Base-by-base conservation (phyloP, 37 sponge, comb jelly and placozoan species). In the Lycopodina hypogea region DNA sequence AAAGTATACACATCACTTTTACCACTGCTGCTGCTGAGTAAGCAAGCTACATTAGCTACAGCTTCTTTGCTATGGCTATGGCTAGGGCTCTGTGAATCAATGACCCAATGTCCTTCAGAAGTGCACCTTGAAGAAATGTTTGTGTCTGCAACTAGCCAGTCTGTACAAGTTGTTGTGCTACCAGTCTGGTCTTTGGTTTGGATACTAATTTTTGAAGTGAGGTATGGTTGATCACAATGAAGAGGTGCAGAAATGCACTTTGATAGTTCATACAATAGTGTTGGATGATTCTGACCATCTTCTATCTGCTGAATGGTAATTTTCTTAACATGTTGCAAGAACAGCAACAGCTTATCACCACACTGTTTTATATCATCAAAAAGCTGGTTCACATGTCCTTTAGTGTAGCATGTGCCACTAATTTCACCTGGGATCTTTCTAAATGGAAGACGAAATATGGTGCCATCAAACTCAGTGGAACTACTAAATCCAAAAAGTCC, bases 381-480 rank as follows among this genome's bases (percentile, higher is more conserved):
- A 8, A 84, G 56, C 61, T 80, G 56, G 0, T 42, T 48, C 1
- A 92, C 39, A 0, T 71, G 30, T 14, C 8, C 19, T 42, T 73
- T 36, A 28, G 61, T 61, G 35, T 83, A 81, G 18, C 67, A 34
- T 0, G 26, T 78, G 56, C n/a, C 42, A 28, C 78, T 81, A 12
- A 93, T 64, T 39, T 93, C 87, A 86, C 90, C 86, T 21, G 37
- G 26, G 22, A 51, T 12, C 17, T 74, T 78, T 6, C 93, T 69
- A 33, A 93, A 89, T 30, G 93, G 93, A 68, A 93, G 78, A 8
- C 93, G 86, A 74, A 93, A 93, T 15, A 88, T 69, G 0, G 93
- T 93, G 3, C 90, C 90, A 6, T 78, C 2, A 51, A 65, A 91
- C 32, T 56, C 51, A 7, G 37, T 29, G 22, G 53, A 19, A 3